Evolutionary conservation across 1,140 invertebrate genomes (phyloP).

Genomic region (Calliopsis andreniformis): DNA sequence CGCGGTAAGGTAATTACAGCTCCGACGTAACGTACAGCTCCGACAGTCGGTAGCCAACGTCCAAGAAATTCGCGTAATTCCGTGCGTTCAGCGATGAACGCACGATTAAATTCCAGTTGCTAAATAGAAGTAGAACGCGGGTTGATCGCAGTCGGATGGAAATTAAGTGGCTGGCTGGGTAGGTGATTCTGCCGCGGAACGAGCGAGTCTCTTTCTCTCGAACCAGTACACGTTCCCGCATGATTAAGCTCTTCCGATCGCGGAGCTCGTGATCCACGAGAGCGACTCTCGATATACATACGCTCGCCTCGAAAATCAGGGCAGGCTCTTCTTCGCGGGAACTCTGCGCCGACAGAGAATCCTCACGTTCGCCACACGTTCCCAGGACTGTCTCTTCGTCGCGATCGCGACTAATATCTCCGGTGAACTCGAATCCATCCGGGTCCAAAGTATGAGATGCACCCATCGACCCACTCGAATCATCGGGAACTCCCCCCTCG

Average conservation of each 20-base stretch:
- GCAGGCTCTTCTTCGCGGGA: constrained; percentile 56
- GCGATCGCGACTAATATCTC: background rate
- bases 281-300: constrained; percentile 11
- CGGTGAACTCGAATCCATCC: constrained; percentile 19
- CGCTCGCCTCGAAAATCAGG: constrained; percentile 52
- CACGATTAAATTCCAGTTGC: constrained; percentile 27
- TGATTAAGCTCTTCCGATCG: constrained; percentile 65
- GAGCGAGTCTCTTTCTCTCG: constrained; percentile 34
- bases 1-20: constrained; percentile 18
- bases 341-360: constrained; percentile 15
- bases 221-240: constrained; percentile 44
- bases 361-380: background rate
- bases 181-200: constrained; percentile 38
- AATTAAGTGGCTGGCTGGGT: constrained; percentile 47
- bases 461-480: background rate
- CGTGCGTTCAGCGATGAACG: constrained; percentile 7
- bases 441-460: background rate
- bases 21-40: background rate
- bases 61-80: constrained; percentile 27
- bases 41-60: background rate
- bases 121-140: constrained; percentile 49
- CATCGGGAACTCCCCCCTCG: constrained; percentile 16
- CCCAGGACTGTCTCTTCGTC: background rate
- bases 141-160: constrained; percentile 47
- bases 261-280: constrained; percentile 61